These are phyloP conservation scores for Cephus cinctus DNA, from an alignment of 1,140 invertebrate genomes.

Conservation along the genomic window DNA sequence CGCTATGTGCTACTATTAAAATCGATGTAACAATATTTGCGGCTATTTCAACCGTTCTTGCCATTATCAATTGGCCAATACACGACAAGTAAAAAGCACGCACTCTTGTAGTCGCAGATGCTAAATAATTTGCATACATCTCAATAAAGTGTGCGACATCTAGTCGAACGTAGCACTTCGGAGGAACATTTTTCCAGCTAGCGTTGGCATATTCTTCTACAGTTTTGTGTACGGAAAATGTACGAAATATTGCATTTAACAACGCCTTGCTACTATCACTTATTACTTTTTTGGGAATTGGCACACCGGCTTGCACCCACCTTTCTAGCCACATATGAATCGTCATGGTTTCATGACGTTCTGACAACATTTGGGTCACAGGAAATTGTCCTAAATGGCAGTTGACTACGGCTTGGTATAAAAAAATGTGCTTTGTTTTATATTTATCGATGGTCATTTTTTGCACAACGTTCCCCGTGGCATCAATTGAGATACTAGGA, in stretches of 20 bases:
- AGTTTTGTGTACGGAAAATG: slow-evolving; percentile 15
- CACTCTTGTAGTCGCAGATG: not conserved
- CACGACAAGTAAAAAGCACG: not conserved
- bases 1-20: slow-evolving; percentile 7
- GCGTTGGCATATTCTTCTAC: slow-evolving; percentile 16
- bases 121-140: slow-evolving; percentile 13
- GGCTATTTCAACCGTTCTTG: not conserved
- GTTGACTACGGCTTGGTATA: slow-evolving; percentile 19
- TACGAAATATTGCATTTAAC: slow-evolving; percentile 12
- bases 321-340: slow-evolving; percentile 18
- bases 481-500: slow-evolving; percentile 1
- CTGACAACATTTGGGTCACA: slow-evolving; percentile 14
- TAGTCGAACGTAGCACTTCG: slow-evolving; percentile 9
- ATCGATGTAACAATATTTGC: not conserved
- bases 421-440: slow-evolving; percentile 18
- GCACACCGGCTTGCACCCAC: slow-evolving; percentile 19
- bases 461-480: not conserved
- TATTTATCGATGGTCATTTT: slow-evolving; percentile 2
- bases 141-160: slow-evolving; percentile 15
- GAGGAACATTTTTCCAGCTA: not conserved
- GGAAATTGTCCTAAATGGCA: slow-evolving; percentile 14
- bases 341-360: slow-evolving; percentile 10
- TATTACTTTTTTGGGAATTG: slow-evolving; percentile 19
- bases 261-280: slow-evolving; percentile 21
- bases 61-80: slow-evolving; percentile 8